These are phyloP conservation scores for Piscicola geometra DNA, from an alignment of 2,888 invertebrate species.

Conservation along the genomic window DNA sequence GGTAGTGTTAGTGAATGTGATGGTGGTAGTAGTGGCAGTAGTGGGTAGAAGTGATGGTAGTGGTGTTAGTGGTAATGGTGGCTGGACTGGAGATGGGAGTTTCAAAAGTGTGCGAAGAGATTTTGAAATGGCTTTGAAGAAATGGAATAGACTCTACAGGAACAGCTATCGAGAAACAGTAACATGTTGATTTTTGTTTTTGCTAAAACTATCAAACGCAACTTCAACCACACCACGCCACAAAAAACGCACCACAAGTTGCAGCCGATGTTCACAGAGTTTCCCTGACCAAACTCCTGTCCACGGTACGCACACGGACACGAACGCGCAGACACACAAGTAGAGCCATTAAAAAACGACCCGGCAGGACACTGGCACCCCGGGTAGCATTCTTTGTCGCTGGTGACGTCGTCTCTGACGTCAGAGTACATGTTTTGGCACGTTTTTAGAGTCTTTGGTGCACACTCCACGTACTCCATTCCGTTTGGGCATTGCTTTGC, in stretches of 20 bases:
- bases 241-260: slow-evolving; percentile 47
- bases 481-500: slow-evolving; percentile 58
- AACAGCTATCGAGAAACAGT: no score
- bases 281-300: slow-evolving; percentile 43
- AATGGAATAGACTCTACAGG: no score
- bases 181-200: no score
- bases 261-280: slow-evolving; percentile 45
- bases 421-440: slow-evolving; percentile 58
- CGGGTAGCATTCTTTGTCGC: slow-evolving; percentile 34
- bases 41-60: no score
- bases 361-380: slow-evolving; percentile 41
- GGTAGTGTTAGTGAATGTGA: no score
- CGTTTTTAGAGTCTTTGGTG: slow-evolving; percentile 75
- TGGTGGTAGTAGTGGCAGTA: no score
- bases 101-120: no score
- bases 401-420: slow-evolving; percentile 19
- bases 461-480: slow-evolving; percentile 72
- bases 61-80: no score
- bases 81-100: no score
- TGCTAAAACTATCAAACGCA: slow-evolving; percentile 17
- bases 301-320: slow-evolving; percentile 43
- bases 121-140: no score
- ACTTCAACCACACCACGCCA: not conserved
- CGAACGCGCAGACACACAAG: slow-evolving; percentile 33
- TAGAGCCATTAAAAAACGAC: slow-evolving; percentile 33